These are phyloP conservation scores for Phaethon lepturus DNA, from an alignment of 2,113 vertebrate genomes.

Conservation along the genomic window DNA sequence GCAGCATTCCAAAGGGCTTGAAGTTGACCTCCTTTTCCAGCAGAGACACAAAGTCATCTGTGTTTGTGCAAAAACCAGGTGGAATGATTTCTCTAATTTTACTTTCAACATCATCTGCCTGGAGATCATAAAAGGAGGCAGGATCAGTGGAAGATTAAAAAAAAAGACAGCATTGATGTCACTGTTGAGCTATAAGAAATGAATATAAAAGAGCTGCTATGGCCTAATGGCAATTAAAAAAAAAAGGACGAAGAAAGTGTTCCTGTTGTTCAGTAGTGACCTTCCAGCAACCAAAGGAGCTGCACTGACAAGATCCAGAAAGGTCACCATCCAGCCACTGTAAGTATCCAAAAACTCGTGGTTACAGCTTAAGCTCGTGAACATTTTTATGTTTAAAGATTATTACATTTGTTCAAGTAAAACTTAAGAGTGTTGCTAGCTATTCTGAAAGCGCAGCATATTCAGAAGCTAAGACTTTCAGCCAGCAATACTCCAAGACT, in stretches of 20 bases:
- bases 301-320: not conserved
- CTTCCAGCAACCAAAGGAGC: not conserved
- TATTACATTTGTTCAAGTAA: not conserved
- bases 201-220: not conserved
- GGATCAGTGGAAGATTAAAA: not conserved
- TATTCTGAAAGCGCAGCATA: not conserved
- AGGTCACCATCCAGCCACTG: not conserved
- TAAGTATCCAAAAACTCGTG: not conserved
- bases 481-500: not conserved
- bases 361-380: not conserved
- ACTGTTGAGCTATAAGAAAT: not conserved
- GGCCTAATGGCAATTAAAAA: not conserved
- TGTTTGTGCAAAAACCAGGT: slow-evolving; percentile 90
- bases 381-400: not conserved
- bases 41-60: slow-evolving; percentile 92
- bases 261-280: not conserved
- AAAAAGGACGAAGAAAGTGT: not conserved
- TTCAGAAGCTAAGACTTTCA: not conserved
- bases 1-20: slow-evolving; percentile 90
- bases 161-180: not conserved
- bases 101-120: slow-evolving; percentile 93
- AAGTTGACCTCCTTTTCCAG: slow-evolving; percentile 97
- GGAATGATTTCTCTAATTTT: slow-evolving; percentile 95
- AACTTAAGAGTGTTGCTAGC: not conserved
- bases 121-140: slow-evolving; percentile 20